Conservation (phyloP, 1,140 invertebrate species). For the Sarcophaga peregrina region DNA sequence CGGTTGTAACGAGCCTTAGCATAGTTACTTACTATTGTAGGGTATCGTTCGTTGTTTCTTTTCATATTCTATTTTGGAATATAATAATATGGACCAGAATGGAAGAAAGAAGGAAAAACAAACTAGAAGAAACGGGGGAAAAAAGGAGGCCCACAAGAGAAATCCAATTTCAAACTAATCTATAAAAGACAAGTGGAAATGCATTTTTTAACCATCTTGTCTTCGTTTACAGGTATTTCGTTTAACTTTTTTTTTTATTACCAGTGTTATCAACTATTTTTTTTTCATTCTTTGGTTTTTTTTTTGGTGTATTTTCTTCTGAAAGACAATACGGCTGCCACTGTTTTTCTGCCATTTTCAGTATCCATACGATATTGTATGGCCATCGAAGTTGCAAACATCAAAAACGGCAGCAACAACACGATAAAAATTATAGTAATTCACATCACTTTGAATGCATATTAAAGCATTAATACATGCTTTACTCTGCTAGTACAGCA, state of each 20-base stretch:
- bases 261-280: not conserved
- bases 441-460: constrained; percentile 65
- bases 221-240: not conserved
- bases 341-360: not conserved
- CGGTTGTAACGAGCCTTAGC: too few relatives aligned
- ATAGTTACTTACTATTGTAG: too few relatives aligned
- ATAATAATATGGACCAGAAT: too few relatives aligned
- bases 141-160: constrained; percentile 3
- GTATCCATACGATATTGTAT: too few relatives aligned
- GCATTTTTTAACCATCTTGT: constrained; percentile 1
- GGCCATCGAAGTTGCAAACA: not conserved
- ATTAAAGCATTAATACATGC: constrained; percentile 56
- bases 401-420: not conserved
- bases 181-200: constrained; percentile 15
- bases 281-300: not conserved
- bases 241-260: too few relatives aligned
- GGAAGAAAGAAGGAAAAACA: not conserved
- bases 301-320: not conserved
- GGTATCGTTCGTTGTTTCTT: too few relatives aligned
- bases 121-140: not conserved
- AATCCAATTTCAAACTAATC: constrained; percentile 11
- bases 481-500: not conserved
- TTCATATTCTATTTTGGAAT: too few relatives aligned
- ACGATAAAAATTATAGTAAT: constrained; percentile 61
- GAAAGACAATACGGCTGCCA: not conserved